These are phyloP conservation scores for Amblyjoppa proteus DNA, from an alignment of 2,888 invertebrate species.

Conservation along the genomic window DNA sequence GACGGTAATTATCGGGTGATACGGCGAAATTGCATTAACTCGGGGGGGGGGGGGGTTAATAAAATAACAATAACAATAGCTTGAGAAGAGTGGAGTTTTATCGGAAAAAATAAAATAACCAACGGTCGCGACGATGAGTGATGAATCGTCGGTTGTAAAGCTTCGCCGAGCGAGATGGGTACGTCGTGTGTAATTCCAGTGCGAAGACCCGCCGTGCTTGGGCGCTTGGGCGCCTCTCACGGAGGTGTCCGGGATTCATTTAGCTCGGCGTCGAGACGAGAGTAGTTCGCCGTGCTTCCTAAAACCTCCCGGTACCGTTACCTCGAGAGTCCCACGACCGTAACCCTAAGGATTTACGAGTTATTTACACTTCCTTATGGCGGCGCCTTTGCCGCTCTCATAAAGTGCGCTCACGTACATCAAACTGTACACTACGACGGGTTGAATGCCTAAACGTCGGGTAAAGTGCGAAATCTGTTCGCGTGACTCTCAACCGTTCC, in stretches of 20 bases:
- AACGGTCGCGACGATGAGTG: slow-evolving; percentile 25
- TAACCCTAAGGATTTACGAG: slow-evolving; percentile 64
- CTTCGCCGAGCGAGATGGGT: slow-evolving; percentile 51
- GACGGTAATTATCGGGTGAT: too few relatives aligned
- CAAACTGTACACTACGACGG: slow-evolving; percentile 15
- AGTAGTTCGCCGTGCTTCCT: slow-evolving; percentile 33
- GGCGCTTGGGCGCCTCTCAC: slow-evolving; percentile 7
- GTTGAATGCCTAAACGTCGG: slow-evolving; percentile 41
- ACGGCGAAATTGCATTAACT: too few relatives aligned
- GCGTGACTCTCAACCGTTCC: slow-evolving; percentile 21
- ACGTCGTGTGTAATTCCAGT: slow-evolving; percentile 43
- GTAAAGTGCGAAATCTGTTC: slow-evolving; percentile 38
- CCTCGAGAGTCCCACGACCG: slow-evolving; percentile 49
- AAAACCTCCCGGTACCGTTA: slow-evolving; percentile 26
- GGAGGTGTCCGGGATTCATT: slow-evolving; percentile 52
- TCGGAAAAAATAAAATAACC: slow-evolving; percentile 6
- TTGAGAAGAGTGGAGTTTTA: not conserved
- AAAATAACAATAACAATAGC: too few relatives aligned
- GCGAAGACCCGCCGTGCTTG: slow-evolving; percentile 21
- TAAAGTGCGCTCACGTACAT: slow-evolving; percentile 43
- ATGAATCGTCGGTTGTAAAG: slow-evolving; percentile 60
- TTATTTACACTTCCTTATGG: slow-evolving; percentile 64
- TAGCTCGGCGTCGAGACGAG: slow-evolving; percentile 53
- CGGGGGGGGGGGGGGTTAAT: too few relatives aligned
- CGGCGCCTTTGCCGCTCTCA: slow-evolving; percentile 54